Percentiles rank a stretch among this genome's conserved stretches.
Conservation (phyloP, 2,113 vertebrate genomes). For the Acrocephalus arundinaceus region DNA sequence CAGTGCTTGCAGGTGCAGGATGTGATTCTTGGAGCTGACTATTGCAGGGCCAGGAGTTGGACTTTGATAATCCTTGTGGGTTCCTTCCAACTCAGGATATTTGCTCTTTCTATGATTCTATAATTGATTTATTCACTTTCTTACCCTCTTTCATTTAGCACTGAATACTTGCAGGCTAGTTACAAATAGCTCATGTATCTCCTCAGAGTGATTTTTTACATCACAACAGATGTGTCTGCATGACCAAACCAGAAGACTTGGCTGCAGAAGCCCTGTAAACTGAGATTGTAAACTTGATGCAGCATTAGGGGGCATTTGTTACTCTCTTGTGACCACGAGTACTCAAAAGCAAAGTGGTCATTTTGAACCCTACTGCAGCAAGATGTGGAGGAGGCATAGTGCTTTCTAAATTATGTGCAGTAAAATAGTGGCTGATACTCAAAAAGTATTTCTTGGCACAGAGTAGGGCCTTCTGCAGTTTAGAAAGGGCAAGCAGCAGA, state of each 20-base stretch:
- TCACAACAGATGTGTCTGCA: not conserved
- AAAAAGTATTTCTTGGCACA: not conserved
- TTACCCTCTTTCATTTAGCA: not conserved
- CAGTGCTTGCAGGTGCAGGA: not conserved
- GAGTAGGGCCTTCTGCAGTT: not conserved
- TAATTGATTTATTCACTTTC: not conserved
- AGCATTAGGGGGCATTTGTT: not conserved
- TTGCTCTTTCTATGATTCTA: not conserved
- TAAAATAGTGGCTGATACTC: not conserved
- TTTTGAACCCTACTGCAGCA: not conserved
- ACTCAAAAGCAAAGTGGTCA: not conserved
- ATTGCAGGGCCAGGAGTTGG: not conserved
- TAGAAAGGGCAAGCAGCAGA: not conserved
- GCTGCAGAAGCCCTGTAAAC: not conserved
- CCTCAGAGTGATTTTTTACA: not conserved
- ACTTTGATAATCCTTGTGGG: not conserved
- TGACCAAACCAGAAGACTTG: not conserved
- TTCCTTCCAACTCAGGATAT: not conserved
- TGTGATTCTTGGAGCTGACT: not conserved
- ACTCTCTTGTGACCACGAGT: not conserved
- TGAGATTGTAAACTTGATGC: not conserved
- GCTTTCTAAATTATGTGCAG: not conserved
- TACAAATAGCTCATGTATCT: not conserved
- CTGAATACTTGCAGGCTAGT: not conserved
- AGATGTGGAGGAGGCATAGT: not conserved